These are phyloP conservation scores for Plecturocebus donacophilus DNA, from an alignment of 2,113 vertebrate genomes.

Conservation along the genomic window DNA sequence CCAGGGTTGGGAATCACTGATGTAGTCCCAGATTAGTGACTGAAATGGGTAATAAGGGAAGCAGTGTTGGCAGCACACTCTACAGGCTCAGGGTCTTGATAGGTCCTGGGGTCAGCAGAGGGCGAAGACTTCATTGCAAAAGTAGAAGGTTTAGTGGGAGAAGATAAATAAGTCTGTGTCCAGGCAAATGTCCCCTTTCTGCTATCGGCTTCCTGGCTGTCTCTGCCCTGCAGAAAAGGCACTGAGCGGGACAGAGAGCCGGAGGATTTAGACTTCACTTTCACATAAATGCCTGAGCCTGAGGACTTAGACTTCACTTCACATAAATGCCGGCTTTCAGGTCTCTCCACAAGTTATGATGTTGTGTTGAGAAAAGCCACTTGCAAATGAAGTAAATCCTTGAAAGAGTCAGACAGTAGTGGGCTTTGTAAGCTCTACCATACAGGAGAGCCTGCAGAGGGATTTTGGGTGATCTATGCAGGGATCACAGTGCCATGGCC, in stretches of 20 bases:
- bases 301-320: neutral
- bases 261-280: neutral
- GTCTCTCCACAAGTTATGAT: neutral
- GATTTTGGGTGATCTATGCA: no score
- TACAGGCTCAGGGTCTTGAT: neutral
- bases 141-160: neutral
- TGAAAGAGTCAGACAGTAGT: neutral
- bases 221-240: neutral
- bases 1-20: neutral
- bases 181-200: no score
- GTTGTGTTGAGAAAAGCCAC: neutral
- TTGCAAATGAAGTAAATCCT: neutral
- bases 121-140: neutral
- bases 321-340: neutral
- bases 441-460: fast-evolving
- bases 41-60: neutral
- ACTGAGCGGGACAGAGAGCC: fast-evolving
- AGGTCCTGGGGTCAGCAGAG: fast-evolving
- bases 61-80: fast-evolving
- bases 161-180: no score
- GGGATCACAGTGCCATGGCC: neutral
- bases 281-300: neutral
- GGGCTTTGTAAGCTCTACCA: no score
- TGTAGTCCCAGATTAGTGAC: neutral
- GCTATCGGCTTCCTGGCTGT: neutral